A percentile compares a stretch with the other conserved stretches of the same genome.
Conservation (phyloP, 2,113 vertebrate genomes). For the Hymenochirus boettgeri region DNA sequence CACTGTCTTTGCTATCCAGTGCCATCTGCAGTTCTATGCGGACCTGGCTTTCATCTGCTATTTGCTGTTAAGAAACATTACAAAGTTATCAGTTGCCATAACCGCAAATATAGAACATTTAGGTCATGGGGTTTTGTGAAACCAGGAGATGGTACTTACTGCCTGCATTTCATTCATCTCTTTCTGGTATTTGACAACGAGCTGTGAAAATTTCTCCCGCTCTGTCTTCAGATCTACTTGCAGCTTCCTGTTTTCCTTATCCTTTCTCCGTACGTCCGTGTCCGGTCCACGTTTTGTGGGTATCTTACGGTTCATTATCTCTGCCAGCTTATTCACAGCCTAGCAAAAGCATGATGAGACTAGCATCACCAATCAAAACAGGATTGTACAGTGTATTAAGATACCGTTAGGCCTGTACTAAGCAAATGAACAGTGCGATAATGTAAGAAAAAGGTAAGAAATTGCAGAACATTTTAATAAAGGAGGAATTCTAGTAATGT, state of each 20-base stretch:
- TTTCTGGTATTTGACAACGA: conserved; percentile 94
- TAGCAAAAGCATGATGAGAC: conserved; percentile 50
- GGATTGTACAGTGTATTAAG: too few species aligned
- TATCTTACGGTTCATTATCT: conserved; percentile 96
- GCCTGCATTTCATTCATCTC: conserved; percentile 97
- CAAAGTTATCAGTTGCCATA: background rate
- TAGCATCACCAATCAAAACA: too few species aligned
- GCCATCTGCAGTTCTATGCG: conserved; percentile 96
- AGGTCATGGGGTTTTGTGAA: too few species aligned
- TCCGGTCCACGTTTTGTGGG: conserved; percentile 86
- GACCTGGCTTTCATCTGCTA: conserved; percentile 90
- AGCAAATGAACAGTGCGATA: too few species aligned
- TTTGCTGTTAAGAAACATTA: conserved; percentile 72
- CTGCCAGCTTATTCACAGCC: conserved; percentile 96
- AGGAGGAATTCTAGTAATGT: too few species aligned
- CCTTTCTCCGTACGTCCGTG: conserved; percentile 89
- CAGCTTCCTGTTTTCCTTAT: conserved; percentile 96
- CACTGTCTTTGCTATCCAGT: conserved; percentile 95
- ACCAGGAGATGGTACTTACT: conserved; percentile 65
- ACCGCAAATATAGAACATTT: background rate
- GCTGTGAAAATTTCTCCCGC: conserved; percentile 90
- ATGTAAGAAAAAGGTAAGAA: too few species aligned
- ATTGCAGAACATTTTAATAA: too few species aligned
- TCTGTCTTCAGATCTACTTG: conserved; percentile 94
- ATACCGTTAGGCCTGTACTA: too few species aligned